phyloP scores from a whole-genome alignment of 2,888 invertebrate genomes.

The Athalia rosae region DNA sequence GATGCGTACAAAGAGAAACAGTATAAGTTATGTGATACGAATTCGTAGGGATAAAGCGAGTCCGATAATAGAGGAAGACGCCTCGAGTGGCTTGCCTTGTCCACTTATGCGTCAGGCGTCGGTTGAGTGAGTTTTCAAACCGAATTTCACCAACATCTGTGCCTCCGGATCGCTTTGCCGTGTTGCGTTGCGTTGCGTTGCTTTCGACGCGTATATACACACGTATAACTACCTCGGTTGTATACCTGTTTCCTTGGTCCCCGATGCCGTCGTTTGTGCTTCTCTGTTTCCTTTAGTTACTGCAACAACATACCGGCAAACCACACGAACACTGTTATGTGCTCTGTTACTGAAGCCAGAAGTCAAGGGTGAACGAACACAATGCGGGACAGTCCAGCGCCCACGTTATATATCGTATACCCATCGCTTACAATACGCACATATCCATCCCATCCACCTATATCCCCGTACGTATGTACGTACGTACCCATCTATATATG shows the following conservation, averaged over 20 bases:
- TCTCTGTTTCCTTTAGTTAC: conserved; percentile 36
- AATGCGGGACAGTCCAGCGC: conserved; percentile 39
- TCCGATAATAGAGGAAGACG: conserved; percentile 67
- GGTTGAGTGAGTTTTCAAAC: conserved; percentile 71
- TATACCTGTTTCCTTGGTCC: conserved; percentile 6
- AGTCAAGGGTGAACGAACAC: conserved; percentile 69
- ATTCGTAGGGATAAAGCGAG: conserved; percentile 29
- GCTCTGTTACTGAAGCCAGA: background rate
- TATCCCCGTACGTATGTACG: too few relatives aligned
- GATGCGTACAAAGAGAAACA: too few relatives aligned
- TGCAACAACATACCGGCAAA: background rate
- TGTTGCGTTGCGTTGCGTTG: conserved; percentile 53
- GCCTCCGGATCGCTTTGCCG: conserved; percentile 62
- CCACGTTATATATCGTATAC: background rate
- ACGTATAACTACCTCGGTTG: background rate
- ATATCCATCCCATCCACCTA: background rate
- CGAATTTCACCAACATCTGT: conserved; percentile 72
- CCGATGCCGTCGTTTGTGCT: conserved; percentile 30
- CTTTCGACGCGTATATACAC: background rate
- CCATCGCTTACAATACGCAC: background rate
- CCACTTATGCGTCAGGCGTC: conserved; percentile 71
- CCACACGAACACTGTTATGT: background rate
- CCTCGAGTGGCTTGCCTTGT: conserved; percentile 72
- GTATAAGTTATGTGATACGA: background rate
- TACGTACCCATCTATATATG: conserved; percentile 1